Base-by-base conservation (phyloP, 2,888 invertebrate species). In the Erebia epiphron region DNA sequence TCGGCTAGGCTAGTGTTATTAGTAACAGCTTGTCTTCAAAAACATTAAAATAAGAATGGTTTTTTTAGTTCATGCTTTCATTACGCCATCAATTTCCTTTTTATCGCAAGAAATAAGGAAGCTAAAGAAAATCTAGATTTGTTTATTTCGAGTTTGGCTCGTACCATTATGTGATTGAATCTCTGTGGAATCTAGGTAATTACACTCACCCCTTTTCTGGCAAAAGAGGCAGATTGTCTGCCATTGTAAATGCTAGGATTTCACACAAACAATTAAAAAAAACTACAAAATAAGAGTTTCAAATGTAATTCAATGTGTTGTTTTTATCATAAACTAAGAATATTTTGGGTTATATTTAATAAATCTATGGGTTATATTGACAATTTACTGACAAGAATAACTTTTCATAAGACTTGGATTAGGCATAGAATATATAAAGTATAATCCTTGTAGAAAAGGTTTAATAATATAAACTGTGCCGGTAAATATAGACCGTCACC, bases 151-250 rank as follows among this genome's bases (percentile, higher is more conserved):
- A 46, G 3, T 4, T 46, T 1, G 13, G 13, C 11, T 4, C 3
- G 46, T 4, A 13, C 13, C 11, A 46, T 46, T 46, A 13, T 4
- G 46, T 11, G 46, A 11, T 35, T 46, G 11, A 11, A 11, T 46
- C 46, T 13, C 46, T 46, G 46, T 3, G 13, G 46, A 11, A 13
- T 46, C 11, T 46, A 13, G 2, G 11, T 13, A 1, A 62, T 7
- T 16, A 49, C 11, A 66, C 77, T 77, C 57, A 78, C 78, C 70
- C 68, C 61, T 75, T 75, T 9, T 73, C 73, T 9, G 76, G 78
- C 60, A 77, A 68, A 5, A 76, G 61, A 2, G 78, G 76, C 49
- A 78, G 66, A 58, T 73, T 74, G 21, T 78, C 75, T 13, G 72
- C 68, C 78, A 78, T 78, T 52, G 35, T 49, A 21, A n/a, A 13